Percentiles rank a stretch among this genome's conserved stretches.
Conservation (phyloP, 2,113 vertebrate genomes). For the Mugil cephalus region DNA sequence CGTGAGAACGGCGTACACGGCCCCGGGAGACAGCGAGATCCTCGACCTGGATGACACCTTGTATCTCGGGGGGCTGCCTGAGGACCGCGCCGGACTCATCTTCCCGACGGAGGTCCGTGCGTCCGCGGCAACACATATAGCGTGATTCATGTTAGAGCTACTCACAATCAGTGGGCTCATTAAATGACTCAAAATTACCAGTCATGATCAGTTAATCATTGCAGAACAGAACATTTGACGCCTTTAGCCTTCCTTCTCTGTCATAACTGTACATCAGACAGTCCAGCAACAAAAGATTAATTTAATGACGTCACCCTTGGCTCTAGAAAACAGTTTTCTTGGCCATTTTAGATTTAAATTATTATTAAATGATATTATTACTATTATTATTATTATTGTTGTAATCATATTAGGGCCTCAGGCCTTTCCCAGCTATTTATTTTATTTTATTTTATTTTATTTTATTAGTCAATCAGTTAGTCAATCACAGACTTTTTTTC, state of each 20-base stretch:
- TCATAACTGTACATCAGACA: neutral
- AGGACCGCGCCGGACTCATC: slow-evolving; percentile 95
- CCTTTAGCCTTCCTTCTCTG: neutral
- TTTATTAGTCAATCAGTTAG: no score
- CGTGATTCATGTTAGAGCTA: neutral
- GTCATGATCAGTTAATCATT: neutral
- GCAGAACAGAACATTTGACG: neutral
- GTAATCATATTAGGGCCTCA: no score
- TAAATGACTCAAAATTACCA: neutral
- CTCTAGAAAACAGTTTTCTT: neutral
- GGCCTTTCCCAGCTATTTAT: no score
- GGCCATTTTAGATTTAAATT: no score
- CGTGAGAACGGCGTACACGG: slow-evolving; percentile 93
- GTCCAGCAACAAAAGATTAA: no score
- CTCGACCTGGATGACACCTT: slow-evolving; percentile 96
- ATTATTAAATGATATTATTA: no score
- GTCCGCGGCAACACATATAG: neutral
- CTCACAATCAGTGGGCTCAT: neutral
- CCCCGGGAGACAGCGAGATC: slow-evolving; percentile 98
- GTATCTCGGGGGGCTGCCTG: slow-evolving; percentile 96
- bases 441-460: no score
- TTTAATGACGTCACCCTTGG: no score
- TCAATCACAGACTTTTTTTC: no score
- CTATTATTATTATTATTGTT: no score
- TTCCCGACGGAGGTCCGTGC: slow-evolving; percentile 92